Evolutionary conservation across 1,140 invertebrate genomes (phyloP).

Genomic region (Platyscapa corneri): DNA sequence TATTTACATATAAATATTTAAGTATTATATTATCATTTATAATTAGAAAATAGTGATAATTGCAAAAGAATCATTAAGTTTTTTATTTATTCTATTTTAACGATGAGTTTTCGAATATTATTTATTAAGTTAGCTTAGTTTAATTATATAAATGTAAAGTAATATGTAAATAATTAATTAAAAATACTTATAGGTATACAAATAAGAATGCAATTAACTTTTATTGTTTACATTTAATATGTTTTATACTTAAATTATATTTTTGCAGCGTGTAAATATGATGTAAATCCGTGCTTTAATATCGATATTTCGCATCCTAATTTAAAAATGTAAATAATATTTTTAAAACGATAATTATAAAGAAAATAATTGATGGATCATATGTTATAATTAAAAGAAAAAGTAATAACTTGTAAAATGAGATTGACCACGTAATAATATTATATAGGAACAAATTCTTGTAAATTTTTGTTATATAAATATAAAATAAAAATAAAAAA

Average conservation of each 20-base stretch:
- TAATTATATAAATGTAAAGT: background rate
- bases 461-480: conserved; percentile 52
- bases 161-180: background rate
- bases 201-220: conserved; percentile 15
- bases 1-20: too few species aligned
- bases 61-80: too few species aligned
- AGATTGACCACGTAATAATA: too few species aligned
- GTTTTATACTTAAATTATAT: conserved; percentile 44
- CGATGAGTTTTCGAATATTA: too few species aligned
- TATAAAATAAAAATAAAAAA: too few species aligned
- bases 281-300: conserved; percentile 44
- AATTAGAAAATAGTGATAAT: too few species aligned
- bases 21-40: too few species aligned
- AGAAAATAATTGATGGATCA: conserved; percentile 1
- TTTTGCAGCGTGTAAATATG: conserved; percentile 47
- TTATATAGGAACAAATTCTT: conserved; percentile 23
- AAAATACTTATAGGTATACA: conserved; percentile 20
- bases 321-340: conserved; percentile 44
- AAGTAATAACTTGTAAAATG: background rate
- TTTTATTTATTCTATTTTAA: too few species aligned
- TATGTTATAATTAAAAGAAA: background rate
- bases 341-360: conserved; percentile 22
- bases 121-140: too few species aligned
- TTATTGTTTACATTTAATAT: too few species aligned
- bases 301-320: conserved; percentile 28